These are phyloP conservation scores for Gerris buenoi DNA, from an alignment of 1,140 invertebrate genomes.

Conservation along the genomic window DNA sequence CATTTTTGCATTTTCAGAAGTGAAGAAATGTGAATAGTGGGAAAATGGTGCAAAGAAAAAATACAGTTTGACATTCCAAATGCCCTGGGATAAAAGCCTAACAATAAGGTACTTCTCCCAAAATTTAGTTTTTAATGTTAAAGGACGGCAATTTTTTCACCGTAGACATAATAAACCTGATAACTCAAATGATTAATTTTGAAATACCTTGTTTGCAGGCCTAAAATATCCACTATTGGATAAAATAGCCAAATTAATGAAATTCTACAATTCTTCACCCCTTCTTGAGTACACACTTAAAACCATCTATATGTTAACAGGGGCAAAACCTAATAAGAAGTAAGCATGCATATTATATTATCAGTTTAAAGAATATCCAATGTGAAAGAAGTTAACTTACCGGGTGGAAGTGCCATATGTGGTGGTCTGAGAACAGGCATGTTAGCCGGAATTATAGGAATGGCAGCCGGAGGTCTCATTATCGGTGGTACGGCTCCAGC, in stretches of 20 bases:
- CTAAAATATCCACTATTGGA: neutral
- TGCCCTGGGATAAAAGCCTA: no score
- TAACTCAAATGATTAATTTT: no score
- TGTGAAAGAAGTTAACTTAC: conserved; percentile 28
- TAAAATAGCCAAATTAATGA: no score
- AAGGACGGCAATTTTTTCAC: no score
- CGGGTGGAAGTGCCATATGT: conserved; percentile 51
- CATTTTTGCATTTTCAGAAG: no score
- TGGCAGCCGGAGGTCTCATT: conserved; percentile 26
- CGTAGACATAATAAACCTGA: no score
- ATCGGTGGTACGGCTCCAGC: conserved; percentile 19
- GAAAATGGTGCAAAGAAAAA: no score
- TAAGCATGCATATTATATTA: neutral
- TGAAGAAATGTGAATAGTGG: no score
- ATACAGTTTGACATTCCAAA: no score
- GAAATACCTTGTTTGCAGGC: neutral
- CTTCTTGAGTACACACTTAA: neutral
- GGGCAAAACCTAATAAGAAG: neutral
- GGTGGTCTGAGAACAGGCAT: conserved; percentile 41
- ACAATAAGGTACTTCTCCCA: no score
- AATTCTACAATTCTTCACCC: no score
- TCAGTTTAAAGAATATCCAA: neutral
- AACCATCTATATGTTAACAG: neutral
- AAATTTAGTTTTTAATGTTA: no score
- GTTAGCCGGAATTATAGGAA: conserved; percentile 20